Evolutionary conservation across 2,113 vertebrate genomes (phyloP).

Genomic region (Peucedramus taeniatus): DNA sequence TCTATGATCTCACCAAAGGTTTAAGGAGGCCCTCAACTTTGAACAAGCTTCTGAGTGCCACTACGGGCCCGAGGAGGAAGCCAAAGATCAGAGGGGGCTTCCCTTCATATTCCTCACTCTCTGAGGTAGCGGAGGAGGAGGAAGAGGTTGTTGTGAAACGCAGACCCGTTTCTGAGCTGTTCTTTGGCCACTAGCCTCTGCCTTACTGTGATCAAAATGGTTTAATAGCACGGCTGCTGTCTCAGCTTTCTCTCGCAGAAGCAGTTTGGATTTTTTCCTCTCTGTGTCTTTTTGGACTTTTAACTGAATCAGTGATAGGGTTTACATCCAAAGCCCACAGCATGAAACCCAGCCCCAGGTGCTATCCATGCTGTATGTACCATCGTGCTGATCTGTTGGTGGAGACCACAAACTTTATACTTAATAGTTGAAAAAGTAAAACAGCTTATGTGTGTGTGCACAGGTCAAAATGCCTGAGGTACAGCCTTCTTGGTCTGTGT

Average conservation of each 20-base stretch:
- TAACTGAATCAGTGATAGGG: neutral
- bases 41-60: constrained; percentile 82
- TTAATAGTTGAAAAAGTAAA: neutral
- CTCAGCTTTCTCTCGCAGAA: neutral
- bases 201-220: neutral
- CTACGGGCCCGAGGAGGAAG: constrained; percentile 76
- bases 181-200: constrained; percentile 52
- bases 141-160: constrained; percentile 32
- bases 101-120: constrained; percentile 63
- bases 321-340: neutral
- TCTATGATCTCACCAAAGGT: constrained; percentile 80
- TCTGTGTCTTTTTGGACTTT: neutral
- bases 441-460: neutral
- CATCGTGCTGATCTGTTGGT: fast-evolving
- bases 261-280: neutral
- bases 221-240: neutral
- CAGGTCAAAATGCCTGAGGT: neutral
- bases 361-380: fast-evolving
- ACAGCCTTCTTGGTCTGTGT: neutral
- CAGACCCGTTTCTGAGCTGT: constrained; percentile 59
- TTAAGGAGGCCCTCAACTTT: constrained; percentile 76
- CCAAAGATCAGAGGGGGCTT: constrained; percentile 72
- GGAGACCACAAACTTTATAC: neutral
- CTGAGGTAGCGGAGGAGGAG: constrained; percentile 56
- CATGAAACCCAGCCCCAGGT: neutral